Evolutionary conservation across 2,113 vertebrate species (phyloP).

Genomic region (Thomomys bottae): DNA sequence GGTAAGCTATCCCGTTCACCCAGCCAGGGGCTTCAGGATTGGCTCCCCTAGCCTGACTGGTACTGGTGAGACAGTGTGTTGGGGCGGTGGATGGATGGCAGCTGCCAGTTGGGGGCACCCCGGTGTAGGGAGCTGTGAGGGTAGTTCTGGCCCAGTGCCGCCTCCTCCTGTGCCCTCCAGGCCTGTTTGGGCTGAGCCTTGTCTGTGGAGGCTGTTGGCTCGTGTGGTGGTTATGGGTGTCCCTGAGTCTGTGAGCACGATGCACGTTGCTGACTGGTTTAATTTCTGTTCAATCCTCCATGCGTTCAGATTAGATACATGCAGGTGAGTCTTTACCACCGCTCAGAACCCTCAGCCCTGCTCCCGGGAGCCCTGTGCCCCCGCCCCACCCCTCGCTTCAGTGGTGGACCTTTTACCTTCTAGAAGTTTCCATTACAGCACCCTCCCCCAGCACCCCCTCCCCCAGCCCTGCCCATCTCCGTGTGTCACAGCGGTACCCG

Average conservation of each 20-base stretch:
- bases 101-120: not conserved
- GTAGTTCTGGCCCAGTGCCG: too few relatives aligned
- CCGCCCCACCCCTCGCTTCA: too few relatives aligned
- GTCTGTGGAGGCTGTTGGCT: not conserved
- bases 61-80: accelerated
- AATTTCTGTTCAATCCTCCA: slow-evolving; percentile 84
- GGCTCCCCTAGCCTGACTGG: accelerated
- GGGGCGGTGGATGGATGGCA: not conserved
- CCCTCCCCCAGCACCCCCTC: too few relatives aligned
- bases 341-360: not conserved
- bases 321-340: slow-evolving; percentile 88
- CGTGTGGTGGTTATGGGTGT: accelerated
- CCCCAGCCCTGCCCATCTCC: too few relatives aligned
- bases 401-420: too few relatives aligned
- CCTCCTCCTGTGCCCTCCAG: too few relatives aligned
- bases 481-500: accelerated
- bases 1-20: accelerated
- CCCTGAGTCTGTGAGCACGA: not conserved
- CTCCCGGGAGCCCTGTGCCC: too few relatives aligned
- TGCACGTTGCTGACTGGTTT: slow-evolving; percentile 80
- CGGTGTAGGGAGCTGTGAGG: accelerated
- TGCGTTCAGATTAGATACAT: slow-evolving; percentile 98
- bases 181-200: not conserved
- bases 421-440: not conserved
- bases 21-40: accelerated